These are phyloP conservation scores for Xenopus laevis DNA, from an alignment of 2,113 vertebrate genomes.

Conservation along the genomic window DNA sequence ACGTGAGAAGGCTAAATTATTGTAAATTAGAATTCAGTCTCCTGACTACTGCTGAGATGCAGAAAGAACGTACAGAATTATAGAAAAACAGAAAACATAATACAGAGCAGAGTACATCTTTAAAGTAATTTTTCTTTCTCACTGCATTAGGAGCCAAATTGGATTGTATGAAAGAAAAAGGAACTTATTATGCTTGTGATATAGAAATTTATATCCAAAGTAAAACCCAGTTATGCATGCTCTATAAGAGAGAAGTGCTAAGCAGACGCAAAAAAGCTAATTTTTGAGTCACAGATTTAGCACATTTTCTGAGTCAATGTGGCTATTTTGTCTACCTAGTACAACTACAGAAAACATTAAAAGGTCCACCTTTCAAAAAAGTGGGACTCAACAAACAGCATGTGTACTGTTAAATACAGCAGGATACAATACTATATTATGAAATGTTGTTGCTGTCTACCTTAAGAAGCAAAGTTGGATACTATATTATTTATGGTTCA, in stretches of 20 bases:
- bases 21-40: neutral
- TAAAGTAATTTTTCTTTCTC: neutral
- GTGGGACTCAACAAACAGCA: too few species aligned
- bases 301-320: too few species aligned
- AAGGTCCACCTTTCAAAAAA: too few species aligned
- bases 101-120: neutral
- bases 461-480: too few species aligned
- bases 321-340: too few species aligned
- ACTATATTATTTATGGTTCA: too few species aligned
- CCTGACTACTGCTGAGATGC: neutral
- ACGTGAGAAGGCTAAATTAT: neutral
- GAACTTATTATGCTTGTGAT: neutral
- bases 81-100: neutral
- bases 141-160: neutral
- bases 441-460: too few species aligned
- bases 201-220: neutral
- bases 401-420: too few species aligned
- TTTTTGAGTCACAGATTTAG: too few species aligned
- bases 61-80: neutral
- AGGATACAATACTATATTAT: too few species aligned
- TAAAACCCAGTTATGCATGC: neutral
- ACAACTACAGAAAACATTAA: too few species aligned
- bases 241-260: neutral
- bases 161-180: neutral
- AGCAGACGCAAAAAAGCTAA: neutral